Evolutionary conservation across 1,140 invertebrate genomes (phyloP).

Genomic region (Anoplolepis gracilipes): DNA sequence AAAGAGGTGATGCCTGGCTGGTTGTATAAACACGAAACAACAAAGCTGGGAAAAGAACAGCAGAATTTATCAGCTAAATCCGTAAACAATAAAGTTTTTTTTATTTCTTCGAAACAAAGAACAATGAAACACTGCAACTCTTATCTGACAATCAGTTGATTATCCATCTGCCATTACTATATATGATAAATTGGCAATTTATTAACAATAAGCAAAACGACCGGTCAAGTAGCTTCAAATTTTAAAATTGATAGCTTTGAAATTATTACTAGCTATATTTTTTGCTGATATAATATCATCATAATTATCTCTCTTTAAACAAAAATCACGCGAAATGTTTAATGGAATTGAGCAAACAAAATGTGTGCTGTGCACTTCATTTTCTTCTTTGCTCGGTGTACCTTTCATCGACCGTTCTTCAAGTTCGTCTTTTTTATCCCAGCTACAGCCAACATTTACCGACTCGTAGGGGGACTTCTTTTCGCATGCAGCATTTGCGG

Average conservation of each 20-base stretch:
- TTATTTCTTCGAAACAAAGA: neutral
- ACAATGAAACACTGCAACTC: neutral
- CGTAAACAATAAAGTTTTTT: neutral
- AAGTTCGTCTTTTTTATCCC: conserved; percentile 19
- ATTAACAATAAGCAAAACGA: neutral
- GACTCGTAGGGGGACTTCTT: conserved; percentile 4
- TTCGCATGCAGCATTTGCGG: neutral
- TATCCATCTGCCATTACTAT: neutral
- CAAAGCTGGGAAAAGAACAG: neutral
- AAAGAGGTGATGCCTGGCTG: conserved; percentile 20
- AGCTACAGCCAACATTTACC: conserved; percentile 1
- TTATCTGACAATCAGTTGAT: neutral
- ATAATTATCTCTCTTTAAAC: neutral
- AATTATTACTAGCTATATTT: conserved; percentile 17
- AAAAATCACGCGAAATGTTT: conserved; percentile 31
- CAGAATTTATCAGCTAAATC: conserved; percentile 27
- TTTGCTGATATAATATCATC: conserved; percentile 4
- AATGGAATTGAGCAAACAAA: conserved; percentile 12
- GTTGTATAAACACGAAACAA: conserved; percentile 37
- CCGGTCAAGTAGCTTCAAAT: neutral
- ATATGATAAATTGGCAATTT: conserved; percentile 2
- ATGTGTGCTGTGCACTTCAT: conserved; percentile 14
- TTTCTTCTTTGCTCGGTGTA: conserved; percentile 9
- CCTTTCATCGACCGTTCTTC: conserved; percentile 4
- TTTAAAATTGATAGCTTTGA: neutral